Base-by-base conservation (phyloP, 2,888 invertebrate species). In the Drosophila nr. perissopoda region DNA sequence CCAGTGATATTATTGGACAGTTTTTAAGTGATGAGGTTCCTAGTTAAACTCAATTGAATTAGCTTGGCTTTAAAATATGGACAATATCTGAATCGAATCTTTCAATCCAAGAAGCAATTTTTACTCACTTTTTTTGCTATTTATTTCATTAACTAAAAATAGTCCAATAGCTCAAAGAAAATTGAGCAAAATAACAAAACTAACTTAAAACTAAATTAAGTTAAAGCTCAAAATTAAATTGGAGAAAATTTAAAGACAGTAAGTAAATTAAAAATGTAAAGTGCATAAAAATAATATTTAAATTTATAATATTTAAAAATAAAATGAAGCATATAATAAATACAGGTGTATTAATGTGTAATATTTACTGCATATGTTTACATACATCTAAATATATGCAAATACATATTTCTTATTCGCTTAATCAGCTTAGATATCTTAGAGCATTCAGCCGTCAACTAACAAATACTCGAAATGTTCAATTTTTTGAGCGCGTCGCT, bases 361-460 rank as follows among this genome's bases (percentile, higher is more conserved):
- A 36, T 16, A 16, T 2, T 36, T 36, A 16, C 16, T 16, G 36
- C 36, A 2, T 16, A 16, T 16, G 16, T 7, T 16, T 2, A 25
- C 13, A 16, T 25, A 45, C 1, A 25, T 4, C 3, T 56, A n/a
- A 29, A 58, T 42, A 5, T 18, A 49, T 18, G 1, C 6, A 21
- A 45, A 29, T 42, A 2, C 1, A 13, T 31, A 51, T 51, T 31
- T n/a, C 8, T 21, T 25, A 16, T 4, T 16, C 16, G 16, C 6
- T 45, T 16, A 25, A 45, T 4, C 21, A 27, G 38, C 7, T 67
- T 2, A 10, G 33, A 7, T n/a, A 13, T 40, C 3, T 21, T 29
- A 83, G 82, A 63, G 88, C 21, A 83, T 76, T 52, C 2, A 11
- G 3, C 18, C 21, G 57, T 62, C 61, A 57, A 18, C 42, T 2